Evolutionary conservation across 2,113 vertebrate genomes (phyloP).

Genomic region (Xyliphius kryptos): DNA sequence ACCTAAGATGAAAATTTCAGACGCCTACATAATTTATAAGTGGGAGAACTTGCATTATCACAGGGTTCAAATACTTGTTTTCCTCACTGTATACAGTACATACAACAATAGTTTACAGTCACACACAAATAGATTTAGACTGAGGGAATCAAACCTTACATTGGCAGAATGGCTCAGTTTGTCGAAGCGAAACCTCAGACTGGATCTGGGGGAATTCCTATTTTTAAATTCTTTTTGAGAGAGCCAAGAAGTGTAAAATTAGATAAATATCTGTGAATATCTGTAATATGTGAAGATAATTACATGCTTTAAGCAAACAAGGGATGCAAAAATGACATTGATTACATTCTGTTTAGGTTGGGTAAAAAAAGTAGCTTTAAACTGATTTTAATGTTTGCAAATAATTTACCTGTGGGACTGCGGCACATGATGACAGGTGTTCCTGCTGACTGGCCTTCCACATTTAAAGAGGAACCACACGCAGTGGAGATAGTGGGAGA

Average conservation of each 20-base stretch:
- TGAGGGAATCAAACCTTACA: slow-evolving; percentile 58
- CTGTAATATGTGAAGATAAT: not conserved
- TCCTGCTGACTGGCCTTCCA: slow-evolving; percentile 66
- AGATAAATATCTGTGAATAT: not conserved
- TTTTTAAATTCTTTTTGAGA: slow-evolving; percentile 72
- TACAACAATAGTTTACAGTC: too few species aligned
- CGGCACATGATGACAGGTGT: slow-evolving; percentile 80
- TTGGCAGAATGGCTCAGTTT: slow-evolving; percentile 76
- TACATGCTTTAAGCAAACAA: slow-evolving; percentile 7
- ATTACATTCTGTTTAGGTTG: not conserved
- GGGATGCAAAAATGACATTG: not conserved
- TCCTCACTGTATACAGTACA: too few species aligned
- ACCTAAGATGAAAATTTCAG: too few species aligned
- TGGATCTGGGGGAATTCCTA: slow-evolving; percentile 85
- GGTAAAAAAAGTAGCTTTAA: not conserved
- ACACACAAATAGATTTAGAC: too few species aligned
- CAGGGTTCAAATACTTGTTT: too few species aligned
- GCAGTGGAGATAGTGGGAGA: slow-evolving; percentile 67
- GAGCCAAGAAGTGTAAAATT: slow-evolving; percentile 1
- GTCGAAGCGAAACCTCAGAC: slow-evolving; percentile 91
- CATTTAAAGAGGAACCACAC: slow-evolving; percentile 57
- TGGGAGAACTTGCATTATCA: too few species aligned
- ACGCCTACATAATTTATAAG: too few species aligned
- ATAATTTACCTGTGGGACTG: slow-evolving; percentile 79
- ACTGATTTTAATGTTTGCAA: not conserved